Evolutionary conservation across 2,888 invertebrate species (phyloP).

Genomic region (Nineta flava): DNA sequence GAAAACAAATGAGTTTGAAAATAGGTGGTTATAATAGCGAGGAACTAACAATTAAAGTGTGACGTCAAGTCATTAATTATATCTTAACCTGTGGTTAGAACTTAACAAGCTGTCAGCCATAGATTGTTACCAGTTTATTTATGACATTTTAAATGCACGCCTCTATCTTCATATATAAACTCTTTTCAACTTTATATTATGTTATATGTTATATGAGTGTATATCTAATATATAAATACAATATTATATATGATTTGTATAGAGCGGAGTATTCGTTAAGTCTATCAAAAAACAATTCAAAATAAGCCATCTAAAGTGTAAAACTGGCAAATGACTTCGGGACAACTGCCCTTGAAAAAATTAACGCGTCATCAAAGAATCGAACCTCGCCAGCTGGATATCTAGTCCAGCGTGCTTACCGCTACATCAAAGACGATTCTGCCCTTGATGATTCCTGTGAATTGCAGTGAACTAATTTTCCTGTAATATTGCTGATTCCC

Average conservation of each 20-base stretch:
- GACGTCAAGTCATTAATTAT: conserved; percentile 33
- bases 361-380: no score
- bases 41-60: conserved; percentile 31
- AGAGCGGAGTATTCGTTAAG: neutral
- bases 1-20: conserved; percentile 9
- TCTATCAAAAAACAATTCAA: no score
- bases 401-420: no score
- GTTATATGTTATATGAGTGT: neutral
- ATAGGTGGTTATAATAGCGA: conserved; percentile 25
- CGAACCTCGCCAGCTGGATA: no score
- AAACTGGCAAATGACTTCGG: no score
- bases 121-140: conserved; percentile 34
- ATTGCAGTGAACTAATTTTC: no score
- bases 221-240: no score
- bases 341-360: no score
- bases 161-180: conserved; percentile 1
- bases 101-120: conserved; percentile 34
- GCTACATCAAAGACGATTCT: no score
- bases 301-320: no score
- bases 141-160: conserved; percentile 32
- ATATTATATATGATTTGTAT: neutral
- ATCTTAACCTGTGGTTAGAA: conserved; percentile 35
- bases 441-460: no score
- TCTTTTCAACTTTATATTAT: neutral
- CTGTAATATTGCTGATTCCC: no score